Evolutionary conservation across 2,113 vertebrate species (phyloP), one percentile per base, ranked within the genome.

Genomic region (Caloenas nicobarica): DNA sequence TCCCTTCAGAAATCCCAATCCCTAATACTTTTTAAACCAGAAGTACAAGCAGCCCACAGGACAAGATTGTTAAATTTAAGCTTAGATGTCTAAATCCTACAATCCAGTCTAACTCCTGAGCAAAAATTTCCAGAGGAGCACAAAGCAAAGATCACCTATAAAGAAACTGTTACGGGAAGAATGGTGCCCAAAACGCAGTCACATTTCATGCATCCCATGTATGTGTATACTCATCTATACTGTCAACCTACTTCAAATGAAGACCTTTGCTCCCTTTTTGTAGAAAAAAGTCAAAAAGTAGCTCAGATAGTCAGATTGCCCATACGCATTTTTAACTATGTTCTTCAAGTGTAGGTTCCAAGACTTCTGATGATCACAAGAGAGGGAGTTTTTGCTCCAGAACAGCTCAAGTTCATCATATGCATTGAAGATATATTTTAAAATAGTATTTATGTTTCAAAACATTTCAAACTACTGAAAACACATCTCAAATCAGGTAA

Each of bases 11-110:
- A 91, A 86, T 80, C 26, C 33, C 48, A 61, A 22, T 8, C 13
- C 18, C 42, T 53, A 68, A 65, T 24, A 44, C 7, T 44, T 89
- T 71, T 89, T 33, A 54, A 38, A 23, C 53, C 15, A 4, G 36
- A 82, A 83, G 28, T 23, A 70, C 29, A 23, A 57, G 16, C 2
- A 4, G 13, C 11, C 18, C 62, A 73, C 50, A 86, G 22, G 25
- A 89, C 34, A 73, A 81, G 34, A 51, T 0, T 38, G 16, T 38
- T 86, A 58, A 80, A 89, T 82, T 91, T 77, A 86, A 91, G 68
- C 38, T 89, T 70, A 56, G 36, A 70, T 84, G 57, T 19, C 44
- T 44, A 88, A 96, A 96, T 58, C 23, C 28, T 66, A 70, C 66
- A 80, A 33, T 44, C 29, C 34, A 86, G 42, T 11, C 16, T 51